phyloP scores from a whole-genome alignment of 1,140 invertebrate species.

The Apis mellifera region Amel_HAv3.1 CM009938.2:11829001-11829500 shows the following conservation, averaged over 20 bases:
- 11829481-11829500: slow-evolving; percentile 71
- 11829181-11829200: no score
- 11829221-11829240: slow-evolving; percentile 83
- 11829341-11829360: slow-evolving; percentile 58
- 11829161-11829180: no score
- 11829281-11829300: slow-evolving; percentile 71
- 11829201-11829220: slow-evolving; percentile 53
- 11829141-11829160: no score
- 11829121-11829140: no score
- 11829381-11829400: slow-evolving; percentile 84
- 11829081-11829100: not conserved
- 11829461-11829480: slow-evolving; percentile 88
- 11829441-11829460: slow-evolving; percentile 95
- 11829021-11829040: slow-evolving; percentile 86
- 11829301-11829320: slow-evolving; percentile 68
- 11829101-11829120: not conserved
- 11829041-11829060: slow-evolving; percentile 95
- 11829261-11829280: slow-evolving; percentile 82
- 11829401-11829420: slow-evolving; percentile 88
- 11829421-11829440: slow-evolving; percentile 93
- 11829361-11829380: slow-evolving; percentile 76
- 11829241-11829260: slow-evolving; percentile 91
- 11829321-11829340: slow-evolving; percentile 66
- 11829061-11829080: slow-evolving; percentile 85
- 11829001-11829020: slow-evolving; percentile 94